phyloP scores from a whole-genome alignment of 2,113 vertebrate species.

The Globicephala melas region DNA sequence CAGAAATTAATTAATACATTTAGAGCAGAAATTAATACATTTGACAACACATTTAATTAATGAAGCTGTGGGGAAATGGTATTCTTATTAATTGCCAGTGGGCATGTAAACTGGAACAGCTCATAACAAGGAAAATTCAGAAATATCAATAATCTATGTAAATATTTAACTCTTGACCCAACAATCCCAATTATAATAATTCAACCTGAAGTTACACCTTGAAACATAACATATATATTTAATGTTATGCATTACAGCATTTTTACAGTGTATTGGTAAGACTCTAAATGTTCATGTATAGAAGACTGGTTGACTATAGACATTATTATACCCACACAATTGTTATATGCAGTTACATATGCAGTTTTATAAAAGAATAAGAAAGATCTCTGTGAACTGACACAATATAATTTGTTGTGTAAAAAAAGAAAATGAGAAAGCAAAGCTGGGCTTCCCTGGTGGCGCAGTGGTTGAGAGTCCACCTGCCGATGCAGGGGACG shows the following conservation, averaged over 20 bases:
- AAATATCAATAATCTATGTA: background rate
- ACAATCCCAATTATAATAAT: no score
- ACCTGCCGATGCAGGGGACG: no score
- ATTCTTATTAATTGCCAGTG: background rate
- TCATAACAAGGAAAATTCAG: background rate
- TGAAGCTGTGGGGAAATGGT: background rate
- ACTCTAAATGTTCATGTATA: background rate
- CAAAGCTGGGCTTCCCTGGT: no score
- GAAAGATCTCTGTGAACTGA: background rate
- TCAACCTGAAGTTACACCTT: no score
- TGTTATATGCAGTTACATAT: background rate
- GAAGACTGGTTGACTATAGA: background rate
- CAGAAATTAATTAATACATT: no score
- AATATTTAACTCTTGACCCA: no score
- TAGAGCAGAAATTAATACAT: background rate
- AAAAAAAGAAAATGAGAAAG: background rate
- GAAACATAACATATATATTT: no score
- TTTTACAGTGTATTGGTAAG: background rate
- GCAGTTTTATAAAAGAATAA: background rate
- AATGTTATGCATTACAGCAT: background rate
- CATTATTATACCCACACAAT: background rate
- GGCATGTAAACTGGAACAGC: background rate
- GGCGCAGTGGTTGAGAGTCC: no score
- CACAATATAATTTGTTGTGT: no score
- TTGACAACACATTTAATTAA: background rate